Base-by-base conservation (phyloP, 2,888 invertebrate species). In the Empis livida region DNA sequence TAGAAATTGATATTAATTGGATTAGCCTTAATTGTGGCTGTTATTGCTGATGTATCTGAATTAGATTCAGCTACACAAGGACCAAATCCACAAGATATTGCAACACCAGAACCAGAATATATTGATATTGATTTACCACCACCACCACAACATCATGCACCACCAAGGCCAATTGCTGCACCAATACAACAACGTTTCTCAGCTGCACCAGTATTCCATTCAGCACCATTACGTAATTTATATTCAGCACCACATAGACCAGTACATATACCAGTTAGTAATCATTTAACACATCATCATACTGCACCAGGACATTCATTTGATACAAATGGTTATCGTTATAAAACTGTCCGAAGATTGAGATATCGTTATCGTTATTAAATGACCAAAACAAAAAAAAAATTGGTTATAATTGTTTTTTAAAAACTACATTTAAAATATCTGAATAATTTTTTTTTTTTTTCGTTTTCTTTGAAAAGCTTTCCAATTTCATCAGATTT, bases 1-100 rank as follows among this genome's bases (percentile, higher is more conserved):
- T n/a, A 35, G 35, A 35, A 35, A 41, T 41, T 41, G n/a, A 13
- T 41, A 10, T 27, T 41, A 41, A 27, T 41, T 27, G 41, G 41
- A 41, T 41, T 41, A 41, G 61, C 62, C 43, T 51, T 67, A 35
- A 51, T 66, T 52, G 61, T 63, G 51, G 54, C 54, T 49, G 64
- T 56, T 15, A 53, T 56, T 35, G 63, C 59, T 35, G 50, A 48
- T 47, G 46, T 49, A 14, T 46, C 46, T 14, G 49, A 48, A 47
- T 44, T 50, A 13, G 67, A 67, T 48, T 67, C 66, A 4, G 68
- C 68, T 10, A 67, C 67, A 17, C 67, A 67, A 51, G 67, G 67
- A 45, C 67, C 67, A 43, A 68, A 68, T 54, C 67, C 67, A 2
- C 68, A 67, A 58, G 67, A 67, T 49, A 67, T 67, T 55, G 67